Percentiles rank a stretch among this genome's conserved stretches.
Conservation (phyloP, 1,140 invertebrate species). For the Gryon sp. region DNA sequence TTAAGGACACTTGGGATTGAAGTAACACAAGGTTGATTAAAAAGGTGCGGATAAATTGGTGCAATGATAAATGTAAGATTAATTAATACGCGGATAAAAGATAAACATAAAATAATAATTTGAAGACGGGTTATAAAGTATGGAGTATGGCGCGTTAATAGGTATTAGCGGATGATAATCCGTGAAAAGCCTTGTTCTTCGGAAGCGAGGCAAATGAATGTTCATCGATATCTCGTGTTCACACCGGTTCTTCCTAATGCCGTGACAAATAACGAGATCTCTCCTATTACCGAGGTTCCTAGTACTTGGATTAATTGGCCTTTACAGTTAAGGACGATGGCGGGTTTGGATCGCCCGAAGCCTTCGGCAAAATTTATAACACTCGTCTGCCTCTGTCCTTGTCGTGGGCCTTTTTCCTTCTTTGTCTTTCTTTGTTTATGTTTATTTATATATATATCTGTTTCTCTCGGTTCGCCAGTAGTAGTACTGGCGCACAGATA, state of each 20-base stretch:
- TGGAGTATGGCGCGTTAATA: neutral
- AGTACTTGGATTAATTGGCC: slow-evolving; percentile 72
- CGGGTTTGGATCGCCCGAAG: slow-evolving; percentile 64
- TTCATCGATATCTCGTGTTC: slow-evolving; percentile 59
- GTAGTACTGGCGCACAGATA: slow-evolving; percentile 45
- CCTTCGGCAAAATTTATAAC: slow-evolving; percentile 71
- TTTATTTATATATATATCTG: too few relatives aligned
- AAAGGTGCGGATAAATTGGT: too few relatives aligned
- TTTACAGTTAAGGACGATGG: slow-evolving; percentile 69
- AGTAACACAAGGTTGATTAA: too few relatives aligned
- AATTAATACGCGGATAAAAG: neutral
- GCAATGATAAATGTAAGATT: too few relatives aligned
- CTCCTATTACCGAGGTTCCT: slow-evolving; percentile 68
- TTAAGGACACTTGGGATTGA: too few relatives aligned
- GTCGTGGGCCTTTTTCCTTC: slow-evolving; percentile 22
- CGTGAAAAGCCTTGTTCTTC: slow-evolving; percentile 51
- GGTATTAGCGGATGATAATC: slow-evolving; percentile 31
- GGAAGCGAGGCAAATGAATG: slow-evolving; percentile 61
- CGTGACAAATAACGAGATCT: slow-evolving; percentile 69
- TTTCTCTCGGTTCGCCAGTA: slow-evolving; percentile 34
- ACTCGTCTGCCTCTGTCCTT: slow-evolving; percentile 45
- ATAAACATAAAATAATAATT: neutral
- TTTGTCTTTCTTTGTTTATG: too few relatives aligned
- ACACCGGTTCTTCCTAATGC: slow-evolving; percentile 65
- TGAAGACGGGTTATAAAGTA: neutral